Conservation (phyloP, 1,140 invertebrate species). For the Atta texana region DNA sequence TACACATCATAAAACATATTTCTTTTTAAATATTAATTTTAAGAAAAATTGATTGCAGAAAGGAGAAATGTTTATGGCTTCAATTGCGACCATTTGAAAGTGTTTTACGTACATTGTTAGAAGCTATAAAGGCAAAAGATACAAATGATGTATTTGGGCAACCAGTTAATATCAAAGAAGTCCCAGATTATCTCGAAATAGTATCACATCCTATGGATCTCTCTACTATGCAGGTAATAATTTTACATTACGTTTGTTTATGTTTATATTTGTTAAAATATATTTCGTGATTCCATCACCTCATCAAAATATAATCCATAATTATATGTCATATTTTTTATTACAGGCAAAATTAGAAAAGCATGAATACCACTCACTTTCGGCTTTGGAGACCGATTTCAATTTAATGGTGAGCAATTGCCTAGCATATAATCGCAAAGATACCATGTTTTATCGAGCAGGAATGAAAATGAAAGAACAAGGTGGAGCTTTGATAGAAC, state of each 20-base stretch:
- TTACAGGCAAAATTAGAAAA: slow-evolving; percentile 90
- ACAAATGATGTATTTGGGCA: slow-evolving; percentile 96
- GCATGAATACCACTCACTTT: slow-evolving; percentile 92
- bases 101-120: slow-evolving; percentile 91
- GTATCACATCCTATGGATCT: slow-evolving; percentile 98
- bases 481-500: slow-evolving; percentile 91
- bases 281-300: not conserved
- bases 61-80: slow-evolving; percentile 93
- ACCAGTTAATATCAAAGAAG: slow-evolving; percentile 96
- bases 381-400: slow-evolving; percentile 95
- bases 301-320: slow-evolving; percentile 2
- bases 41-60: slow-evolving; percentile 83
- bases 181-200: slow-evolving; percentile 96
- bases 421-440: slow-evolving; percentile 97
- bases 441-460: slow-evolving; percentile 94
- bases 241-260: not conserved
- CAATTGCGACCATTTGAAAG: slow-evolving; percentile 94
- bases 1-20: not conserved
- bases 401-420: slow-evolving; percentile 98
- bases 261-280: slow-evolving; percentile 3
- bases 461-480: slow-evolving; percentile 95
- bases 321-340: slow-evolving; percentile 62
- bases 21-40: not conserved
- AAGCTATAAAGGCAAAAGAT: slow-evolving; percentile 93
- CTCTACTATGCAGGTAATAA: slow-evolving; percentile 93